Evolutionary conservation across 2,888 invertebrate genomes (phyloP).

Genomic region (Spialia ferax): DNA sequence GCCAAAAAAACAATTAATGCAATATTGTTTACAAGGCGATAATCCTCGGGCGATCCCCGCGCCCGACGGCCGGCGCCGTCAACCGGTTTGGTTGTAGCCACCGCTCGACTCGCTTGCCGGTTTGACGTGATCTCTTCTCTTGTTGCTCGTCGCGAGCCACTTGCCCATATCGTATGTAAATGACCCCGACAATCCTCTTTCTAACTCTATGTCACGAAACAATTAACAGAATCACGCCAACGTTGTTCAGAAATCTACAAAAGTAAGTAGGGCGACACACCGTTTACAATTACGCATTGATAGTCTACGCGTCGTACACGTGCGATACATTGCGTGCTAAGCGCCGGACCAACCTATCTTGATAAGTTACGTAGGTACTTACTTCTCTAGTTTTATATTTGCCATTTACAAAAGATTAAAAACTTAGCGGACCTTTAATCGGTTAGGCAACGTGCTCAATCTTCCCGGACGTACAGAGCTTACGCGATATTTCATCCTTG

Average conservation of each 20-base stretch:
- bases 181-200: slow-evolving; percentile 71
- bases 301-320: slow-evolving; percentile 25
- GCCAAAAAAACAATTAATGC: slow-evolving; percentile 63
- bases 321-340: slow-evolving; percentile 27
- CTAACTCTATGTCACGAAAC: slow-evolving; percentile 42
- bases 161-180: slow-evolving; percentile 78
- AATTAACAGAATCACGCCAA: slow-evolving; percentile 35
- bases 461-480: slow-evolving; percentile 16
- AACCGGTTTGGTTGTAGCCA: slow-evolving; percentile 82
- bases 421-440: neutral
- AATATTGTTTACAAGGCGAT: slow-evolving; percentile 84
- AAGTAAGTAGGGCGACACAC: slow-evolving; percentile 21
- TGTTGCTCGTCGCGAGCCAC: slow-evolving; percentile 72
- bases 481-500: slow-evolving; percentile 57
- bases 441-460: neutral
- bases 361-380: too few relatives aligned
- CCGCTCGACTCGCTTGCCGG: slow-evolving; percentile 76
- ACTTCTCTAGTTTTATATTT: slow-evolving; percentile 40
- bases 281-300: slow-evolving; percentile 23
- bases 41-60: slow-evolving; percentile 66
- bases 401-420: slow-evolving; percentile 4
- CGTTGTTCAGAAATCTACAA: slow-evolving; percentile 23
- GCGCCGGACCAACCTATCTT: slow-evolving; percentile 24
- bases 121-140: slow-evolving; percentile 83
- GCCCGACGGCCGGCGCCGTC: slow-evolving; percentile 77